These are phyloP conservation scores for Oncorhynchus keta DNA, from an alignment of 2,113 vertebrate genomes.

Conservation along the genomic window DNA sequence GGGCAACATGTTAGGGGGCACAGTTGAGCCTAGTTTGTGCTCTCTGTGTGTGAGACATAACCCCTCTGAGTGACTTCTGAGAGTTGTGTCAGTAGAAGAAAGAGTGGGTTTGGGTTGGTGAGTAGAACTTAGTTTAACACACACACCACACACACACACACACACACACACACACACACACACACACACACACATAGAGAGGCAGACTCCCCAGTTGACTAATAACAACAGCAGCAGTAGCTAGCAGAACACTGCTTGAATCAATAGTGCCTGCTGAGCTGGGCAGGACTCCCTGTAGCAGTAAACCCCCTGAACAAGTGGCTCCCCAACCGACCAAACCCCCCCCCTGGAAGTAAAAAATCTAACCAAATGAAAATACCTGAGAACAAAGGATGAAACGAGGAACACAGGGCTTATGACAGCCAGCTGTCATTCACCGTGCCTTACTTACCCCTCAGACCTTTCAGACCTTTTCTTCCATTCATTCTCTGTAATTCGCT, in stretches of 20 bases:
- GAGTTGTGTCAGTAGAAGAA: too few relatives aligned
- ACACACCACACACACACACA: too few relatives aligned
- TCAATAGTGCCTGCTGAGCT: slow-evolving; percentile 32
- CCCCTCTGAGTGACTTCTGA: too few relatives aligned
- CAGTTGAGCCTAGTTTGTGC: slow-evolving; percentile 48
- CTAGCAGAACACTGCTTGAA: slow-evolving; percentile 30
- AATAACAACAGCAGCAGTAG: too few relatives aligned
- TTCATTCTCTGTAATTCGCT: slow-evolving; percentile 74
- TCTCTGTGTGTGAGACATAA: not conserved
- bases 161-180: too few relatives aligned
- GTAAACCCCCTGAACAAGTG: slow-evolving; percentile 19
- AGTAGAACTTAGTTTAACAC: too few relatives aligned
- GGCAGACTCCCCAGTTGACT: too few relatives aligned
- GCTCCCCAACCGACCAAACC: not conserved
- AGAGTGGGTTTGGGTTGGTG: too few relatives aligned
- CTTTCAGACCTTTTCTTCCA: slow-evolving; percentile 58
- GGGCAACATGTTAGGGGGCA: slow-evolving; percentile 49
- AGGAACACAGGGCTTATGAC: slow-evolving; percentile 18
- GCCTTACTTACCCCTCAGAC: slow-evolving; percentile 45
- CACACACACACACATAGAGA: too few relatives aligned
- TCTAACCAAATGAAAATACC: slow-evolving; percentile 1
- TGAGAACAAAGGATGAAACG: slow-evolving; percentile 40
- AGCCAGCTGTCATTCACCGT: slow-evolving; percentile 44
- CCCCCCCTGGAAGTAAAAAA: slow-evolving; percentile 9
- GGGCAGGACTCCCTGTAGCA: slow-evolving; percentile 38